A percentile compares a stretch with the other conserved stretches of the same genome.
Conservation (phyloP, 1,140 invertebrate species). For the Brachionus rotundiformis region DNA sequence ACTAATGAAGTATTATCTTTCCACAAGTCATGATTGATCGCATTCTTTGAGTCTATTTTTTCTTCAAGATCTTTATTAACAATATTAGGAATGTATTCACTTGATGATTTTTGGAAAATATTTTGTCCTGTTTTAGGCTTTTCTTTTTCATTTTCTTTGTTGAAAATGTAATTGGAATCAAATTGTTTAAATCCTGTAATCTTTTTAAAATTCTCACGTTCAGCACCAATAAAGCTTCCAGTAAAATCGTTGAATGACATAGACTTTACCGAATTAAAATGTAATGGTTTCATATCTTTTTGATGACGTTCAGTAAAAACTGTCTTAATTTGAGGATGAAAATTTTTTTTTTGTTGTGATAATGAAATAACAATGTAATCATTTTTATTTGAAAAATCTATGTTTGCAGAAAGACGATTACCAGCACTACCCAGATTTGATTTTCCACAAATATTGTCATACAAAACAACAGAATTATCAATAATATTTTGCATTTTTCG, state of each 20-base stretch:
- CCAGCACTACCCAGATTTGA: constrained; percentile 28
- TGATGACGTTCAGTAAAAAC: background rate
- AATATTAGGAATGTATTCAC: no score
- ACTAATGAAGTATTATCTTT: no score
- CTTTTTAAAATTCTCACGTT: background rate
- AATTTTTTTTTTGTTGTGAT: background rate
- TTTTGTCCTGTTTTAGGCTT: no score
- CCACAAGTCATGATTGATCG: no score
- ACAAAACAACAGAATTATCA: background rate
- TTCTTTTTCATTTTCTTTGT: no score
- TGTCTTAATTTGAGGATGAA: constrained; percentile 24
- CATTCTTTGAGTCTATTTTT: no score
- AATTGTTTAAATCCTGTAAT: background rate
- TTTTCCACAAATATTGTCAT: constrained; percentile 19
- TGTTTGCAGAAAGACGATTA: background rate
- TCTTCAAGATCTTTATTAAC: no score
- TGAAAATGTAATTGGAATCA: no score
- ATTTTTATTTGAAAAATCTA: background rate
- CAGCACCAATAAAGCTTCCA: constrained; percentile 12
- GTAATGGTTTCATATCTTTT: background rate
- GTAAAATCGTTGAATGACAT: constrained; percentile 27
- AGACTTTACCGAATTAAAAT: constrained; percentile 4
- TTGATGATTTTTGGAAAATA: no score
- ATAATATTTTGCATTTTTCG: background rate
- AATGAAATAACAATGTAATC: background rate